Base-by-base conservation (phyloP, 92 coral and sea anemone genomes). In the Heteractis magnifica region DNA sequence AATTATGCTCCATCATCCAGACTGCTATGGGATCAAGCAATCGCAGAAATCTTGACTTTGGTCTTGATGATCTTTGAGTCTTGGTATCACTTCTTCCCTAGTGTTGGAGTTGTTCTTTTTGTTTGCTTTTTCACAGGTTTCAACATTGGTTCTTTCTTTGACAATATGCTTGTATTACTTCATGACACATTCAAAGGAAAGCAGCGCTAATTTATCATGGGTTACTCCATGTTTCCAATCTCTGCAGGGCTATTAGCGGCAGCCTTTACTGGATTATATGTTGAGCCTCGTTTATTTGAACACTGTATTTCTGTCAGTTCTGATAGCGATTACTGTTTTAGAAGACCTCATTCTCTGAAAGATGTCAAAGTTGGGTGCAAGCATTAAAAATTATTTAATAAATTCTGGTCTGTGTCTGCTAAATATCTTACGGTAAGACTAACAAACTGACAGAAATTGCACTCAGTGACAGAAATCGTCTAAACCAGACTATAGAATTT, bases 61-160 rank as follows among this genome's bases (percentile, higher is more conserved):
- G 13, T 91, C 68, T 85, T 91, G 48, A 80, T 89, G 68, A 23
- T 85, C 75, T 84, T 89, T 0, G 93, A 91, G 21, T 88, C 95
- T 51, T 93, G 98, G 98, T 93, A 84, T 62, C 93, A 95, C 8
- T 93, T 93, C 76, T 76, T 93, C 21, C 95, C 98, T 8, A 88
- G 88, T 7, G 93, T 93, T 34, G 82, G 87, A 34, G 56, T 89
- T n/a, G 90, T 87, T 4, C 77, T 93, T 10, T 49, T 87, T 52
- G 77, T 93, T 18, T 93, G 93, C 8, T 87, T 93, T 70, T 87
- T 91, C 1, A 90, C 90, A 4, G 93, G 95, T 3, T 64, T 81
- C 44, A 78, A 89, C 6, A 60, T 91, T 21, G 98, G 98, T 8
- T 86, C 72, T 16, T 49, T 89, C 52, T 93, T 84, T 59, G 81